Evolutionary conservation across 1,140 invertebrate species (phyloP).

Genomic region (Pemphigus obesinymphae): DNA sequence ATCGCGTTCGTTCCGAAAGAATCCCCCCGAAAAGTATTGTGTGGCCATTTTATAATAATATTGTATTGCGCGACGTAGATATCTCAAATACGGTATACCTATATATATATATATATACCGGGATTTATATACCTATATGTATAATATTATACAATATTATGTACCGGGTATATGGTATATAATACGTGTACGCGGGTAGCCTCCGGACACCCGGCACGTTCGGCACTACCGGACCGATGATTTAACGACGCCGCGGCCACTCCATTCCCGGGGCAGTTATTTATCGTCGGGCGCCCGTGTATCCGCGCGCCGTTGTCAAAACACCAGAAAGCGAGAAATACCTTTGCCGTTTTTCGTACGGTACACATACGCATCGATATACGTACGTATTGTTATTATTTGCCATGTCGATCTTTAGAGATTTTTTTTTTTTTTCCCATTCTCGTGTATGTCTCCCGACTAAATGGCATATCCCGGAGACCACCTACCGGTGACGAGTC

Average conservation of each 20-base stretch:
- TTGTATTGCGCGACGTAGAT: neutral
- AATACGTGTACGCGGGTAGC: neutral
- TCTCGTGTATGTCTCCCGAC: too few relatives aligned
- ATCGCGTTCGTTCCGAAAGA: neutral
- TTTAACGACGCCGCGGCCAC: constrained; percentile 11
- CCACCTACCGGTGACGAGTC: too few relatives aligned
- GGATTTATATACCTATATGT: neutral
- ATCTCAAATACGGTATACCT: neutral
- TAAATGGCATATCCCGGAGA: too few relatives aligned
- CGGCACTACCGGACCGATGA: neutral
- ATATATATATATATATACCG: neutral
- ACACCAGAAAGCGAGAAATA: constrained; percentile 1
- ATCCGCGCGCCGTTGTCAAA: constrained; percentile 20
- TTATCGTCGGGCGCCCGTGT: too few relatives aligned
- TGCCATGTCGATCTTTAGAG: neutral
- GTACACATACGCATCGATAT: neutral
- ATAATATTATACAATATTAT: too few relatives aligned
- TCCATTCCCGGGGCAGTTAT: neutral
- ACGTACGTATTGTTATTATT: neutral
- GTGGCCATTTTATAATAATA: neutral
- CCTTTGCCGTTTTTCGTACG: neutral
- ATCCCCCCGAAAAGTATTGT: neutral
- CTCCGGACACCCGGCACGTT: neutral
- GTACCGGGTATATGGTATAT: too few relatives aligned
- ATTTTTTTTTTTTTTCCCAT: too few relatives aligned